A percentile compares a stretch with the other conserved stretches of the same genome.
These are phyloP conservation scores for Oostethus manadensis DNA, from an alignment of 2,113 vertebrate genomes.

Conservation along the genomic window DNA sequence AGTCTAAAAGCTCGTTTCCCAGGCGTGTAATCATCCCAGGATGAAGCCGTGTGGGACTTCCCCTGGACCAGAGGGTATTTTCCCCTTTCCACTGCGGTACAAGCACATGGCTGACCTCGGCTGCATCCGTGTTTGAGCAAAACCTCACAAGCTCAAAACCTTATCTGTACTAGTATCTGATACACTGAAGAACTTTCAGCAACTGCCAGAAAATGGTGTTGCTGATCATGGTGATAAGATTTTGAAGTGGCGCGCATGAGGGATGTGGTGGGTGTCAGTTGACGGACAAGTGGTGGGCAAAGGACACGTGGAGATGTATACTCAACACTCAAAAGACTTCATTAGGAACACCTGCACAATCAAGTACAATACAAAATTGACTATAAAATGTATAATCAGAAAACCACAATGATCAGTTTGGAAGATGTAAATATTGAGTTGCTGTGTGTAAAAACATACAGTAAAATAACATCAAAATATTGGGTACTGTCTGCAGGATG, in stretches of 20 bases:
- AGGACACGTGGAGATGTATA: neutral
- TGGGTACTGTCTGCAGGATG: too few relatives aligned
- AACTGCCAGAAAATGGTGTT: neutral
- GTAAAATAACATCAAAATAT: too few relatives aligned
- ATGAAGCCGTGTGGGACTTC: conserved; percentile 68
- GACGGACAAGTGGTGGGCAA: neutral
- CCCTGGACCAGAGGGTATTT: conserved; percentile 68
- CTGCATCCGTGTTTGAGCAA: conserved; percentile 24
- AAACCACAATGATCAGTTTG: too few relatives aligned
- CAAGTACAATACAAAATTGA: too few relatives aligned
- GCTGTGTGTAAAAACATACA: too few relatives aligned
- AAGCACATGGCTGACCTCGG: conserved; percentile 61
- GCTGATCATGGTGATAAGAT: neutral
- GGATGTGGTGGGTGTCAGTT: too few relatives aligned
- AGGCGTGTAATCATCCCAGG: conserved; percentile 70
- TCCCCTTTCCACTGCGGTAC: conserved; percentile 63
- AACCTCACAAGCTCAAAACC: neutral
- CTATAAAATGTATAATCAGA: too few relatives aligned
- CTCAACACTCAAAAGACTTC: neutral
- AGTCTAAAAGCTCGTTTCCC: conserved; percentile 63
- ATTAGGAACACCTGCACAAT: neutral
- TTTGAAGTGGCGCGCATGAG: neutral
- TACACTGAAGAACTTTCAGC: neutral
- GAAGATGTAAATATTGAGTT: too few relatives aligned
- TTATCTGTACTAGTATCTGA: neutral